Evolutionary conservation across 2,113 vertebrate genomes (phyloP), one percentile per base, ranked within the genome.

Genomic region (Leucoraja erinaceus): DNA sequence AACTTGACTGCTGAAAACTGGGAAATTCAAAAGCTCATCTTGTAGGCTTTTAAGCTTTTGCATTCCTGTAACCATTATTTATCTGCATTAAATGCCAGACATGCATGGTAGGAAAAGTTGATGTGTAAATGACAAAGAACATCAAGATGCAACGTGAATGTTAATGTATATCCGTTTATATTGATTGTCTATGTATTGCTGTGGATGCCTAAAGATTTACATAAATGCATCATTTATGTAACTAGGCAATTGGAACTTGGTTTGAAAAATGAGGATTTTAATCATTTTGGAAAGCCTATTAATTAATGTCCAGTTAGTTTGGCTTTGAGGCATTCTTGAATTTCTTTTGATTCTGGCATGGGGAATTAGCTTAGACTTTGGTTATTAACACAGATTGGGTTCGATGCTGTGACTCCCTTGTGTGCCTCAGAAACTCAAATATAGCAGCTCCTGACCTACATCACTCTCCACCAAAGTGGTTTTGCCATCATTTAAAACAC

Each of bases 251-350:
- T 28, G 4, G 28, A 20, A 1, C 31, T 6, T 31, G 5, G 28
- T 66, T 88, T 88, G 83, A 88, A 88, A 86, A 63, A 86, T 84
- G 56, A 88, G 31, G 28, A 18, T 63, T 88, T 88, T 63, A 66
- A 18, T 31, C 63, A 3, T 63, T 86, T n/a, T 18, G 11, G 28
- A 31, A 31, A 7, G 12, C 83, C 11, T 63, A 12, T 86, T 84
- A 88, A 12, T 63, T 16, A 33, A 16, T 77, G n/a, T 31, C n/a
- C n/a, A 33, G n/a, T 31, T 12, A 31, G 61, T 88, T 88, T 88
- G 83, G 12, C n/a, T 88, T 88, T 66, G 59, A 31, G 28, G 83
- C 12, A 88, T 14, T 61, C 0, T 63, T 59, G 28, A n/a, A 20
- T 88, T 88, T 31, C n/a, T 31, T 63, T 31, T 86, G n/a, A 31